Evolutionary conservation across 1,140 invertebrate species (phyloP).

Genomic region (Sinonovacula constricta): DNA sequence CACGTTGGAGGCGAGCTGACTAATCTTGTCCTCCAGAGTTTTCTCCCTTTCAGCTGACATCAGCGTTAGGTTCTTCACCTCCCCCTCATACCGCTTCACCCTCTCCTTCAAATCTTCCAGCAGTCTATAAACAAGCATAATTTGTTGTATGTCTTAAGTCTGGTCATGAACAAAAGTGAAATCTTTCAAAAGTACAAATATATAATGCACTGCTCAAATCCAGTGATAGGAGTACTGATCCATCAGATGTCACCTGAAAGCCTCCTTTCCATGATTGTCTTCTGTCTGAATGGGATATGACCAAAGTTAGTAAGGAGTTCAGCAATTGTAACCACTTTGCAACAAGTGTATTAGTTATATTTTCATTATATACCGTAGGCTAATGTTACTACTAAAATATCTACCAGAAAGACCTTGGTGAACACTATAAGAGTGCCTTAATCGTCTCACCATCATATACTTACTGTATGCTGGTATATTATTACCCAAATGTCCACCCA

Average conservation of each 20-base stretch:
- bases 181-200: background rate
- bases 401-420: too few species aligned
- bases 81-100: slow-evolving; percentile 11
- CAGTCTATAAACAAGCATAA: slow-evolving; percentile 24
- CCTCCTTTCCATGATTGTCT: background rate
- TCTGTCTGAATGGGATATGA: too few species aligned
- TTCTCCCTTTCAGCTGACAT: slow-evolving; percentile 31
- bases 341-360: too few species aligned
- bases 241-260: background rate
- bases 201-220: background rate
- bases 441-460: too few species aligned
- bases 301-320: background rate
- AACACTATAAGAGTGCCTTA: too few species aligned
- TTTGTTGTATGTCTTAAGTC: slow-evolving; percentile 1
- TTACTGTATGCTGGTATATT: too few species aligned
- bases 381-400: too few species aligned
- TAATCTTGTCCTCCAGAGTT: slow-evolving; percentile 45
- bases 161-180: background rate
- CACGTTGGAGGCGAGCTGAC: slow-evolving; percentile 56
- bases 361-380: too few species aligned
- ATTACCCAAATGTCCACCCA: too few species aligned
- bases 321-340: too few species aligned
- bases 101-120: slow-evolving; percentile 31
- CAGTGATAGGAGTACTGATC: background rate
- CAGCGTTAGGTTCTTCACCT: slow-evolving; percentile 27